Evolutionary conservation across 2,888 invertebrate species (phyloP).

Genomic region (Drosophila basisetae): DNA sequence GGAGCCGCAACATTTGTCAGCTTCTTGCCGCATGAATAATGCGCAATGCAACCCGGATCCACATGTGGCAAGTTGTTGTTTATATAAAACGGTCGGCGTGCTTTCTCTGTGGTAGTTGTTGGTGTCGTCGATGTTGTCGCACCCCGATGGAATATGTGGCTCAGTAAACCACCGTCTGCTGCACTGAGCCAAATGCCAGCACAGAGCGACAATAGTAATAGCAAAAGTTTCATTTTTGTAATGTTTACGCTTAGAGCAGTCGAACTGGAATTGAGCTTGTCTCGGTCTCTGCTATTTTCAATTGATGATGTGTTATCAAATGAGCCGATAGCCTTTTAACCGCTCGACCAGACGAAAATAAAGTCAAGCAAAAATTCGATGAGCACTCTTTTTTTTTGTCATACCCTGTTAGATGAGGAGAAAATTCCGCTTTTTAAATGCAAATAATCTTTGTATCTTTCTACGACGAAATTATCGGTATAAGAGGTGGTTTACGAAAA

Average conservation of each 20-base stretch:
- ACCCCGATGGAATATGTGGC: slow-evolving; percentile 41
- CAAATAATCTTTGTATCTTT: neutral
- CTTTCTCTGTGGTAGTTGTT: slow-evolving; percentile 43
- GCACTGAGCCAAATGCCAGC: slow-evolving; percentile 16
- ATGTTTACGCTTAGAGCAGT: slow-evolving; percentile 29
- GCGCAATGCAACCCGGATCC: slow-evolving; percentile 60
- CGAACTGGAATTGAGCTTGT: slow-evolving; percentile 26
- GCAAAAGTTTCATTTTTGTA: slow-evolving; percentile 51
- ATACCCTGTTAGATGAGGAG: neutral
- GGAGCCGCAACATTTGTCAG: slow-evolving; percentile 58
- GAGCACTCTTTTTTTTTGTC: neutral
- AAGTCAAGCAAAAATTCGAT: slow-evolving; percentile 11
- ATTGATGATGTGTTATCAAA: slow-evolving; percentile 15
- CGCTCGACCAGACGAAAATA: slow-evolving; percentile 10
- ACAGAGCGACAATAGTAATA: slow-evolving; percentile 31
- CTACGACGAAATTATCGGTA: neutral
- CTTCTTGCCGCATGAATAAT: slow-evolving; percentile 72
- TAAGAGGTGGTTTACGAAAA: neutral
- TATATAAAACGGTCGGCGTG: slow-evolving; percentile 41
- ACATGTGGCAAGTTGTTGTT: slow-evolving; percentile 72
- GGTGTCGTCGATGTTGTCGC: slow-evolving; percentile 20
- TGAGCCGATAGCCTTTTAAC: slow-evolving; percentile 42
- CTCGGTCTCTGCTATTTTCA: neutral
- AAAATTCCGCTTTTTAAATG: neutral
- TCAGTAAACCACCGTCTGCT: slow-evolving; percentile 31